Evolutionary conservation across 2,888 invertebrate species (phyloP), one percentile per base, ranked within the genome.

Genomic region (Trissolcus brochymenae): DNA sequence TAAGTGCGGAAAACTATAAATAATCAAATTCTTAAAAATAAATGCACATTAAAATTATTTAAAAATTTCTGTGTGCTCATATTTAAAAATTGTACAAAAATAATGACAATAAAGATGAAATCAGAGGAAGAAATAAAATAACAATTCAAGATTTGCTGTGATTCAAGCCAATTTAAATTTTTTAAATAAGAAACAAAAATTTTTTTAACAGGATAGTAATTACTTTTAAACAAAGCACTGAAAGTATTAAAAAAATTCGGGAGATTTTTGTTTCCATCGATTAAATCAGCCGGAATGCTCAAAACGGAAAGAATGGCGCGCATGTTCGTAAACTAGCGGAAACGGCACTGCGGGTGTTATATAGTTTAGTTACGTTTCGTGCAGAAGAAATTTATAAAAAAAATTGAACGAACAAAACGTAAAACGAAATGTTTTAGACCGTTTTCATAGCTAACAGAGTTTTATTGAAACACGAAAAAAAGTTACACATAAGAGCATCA

Each of bases 271-370:
- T 59, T 21, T 19, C 29, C 11, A 17, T 43, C 19, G 41, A 67
- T 67, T 53, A 67, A 67, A 53, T 54, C 49, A 67, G 59, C 41
- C 50, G 57, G 49, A 59, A 67, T 16, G 43, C 25, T 53, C 59
- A 40, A 50, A 50, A 49, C 51, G 57, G 21, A n/a, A 11, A 13
- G 46, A 51, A 19, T 41, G 51, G 41, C 50, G 41, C 43, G 67
- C 53, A 60, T 53, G 51, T 51, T 67, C 59, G 67, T 59, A 59
- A 67, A 67, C 57, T 67, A 59, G 46, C 71, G 62, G 62, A 71
- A 71, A 25, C 25, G 25, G 25, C 25, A 25, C 25, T 25, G 25
- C 25, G 25, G 25, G 25, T 25, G 25, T 25, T 25, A 4, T 25
- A 25, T 4, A 25, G 50, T 57, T 40, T 62, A 25, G 50, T 50